Evolutionary conservation across 2,888 invertebrate genomes (phyloP).

Genomic region (Lucinisca nassula): DNA sequence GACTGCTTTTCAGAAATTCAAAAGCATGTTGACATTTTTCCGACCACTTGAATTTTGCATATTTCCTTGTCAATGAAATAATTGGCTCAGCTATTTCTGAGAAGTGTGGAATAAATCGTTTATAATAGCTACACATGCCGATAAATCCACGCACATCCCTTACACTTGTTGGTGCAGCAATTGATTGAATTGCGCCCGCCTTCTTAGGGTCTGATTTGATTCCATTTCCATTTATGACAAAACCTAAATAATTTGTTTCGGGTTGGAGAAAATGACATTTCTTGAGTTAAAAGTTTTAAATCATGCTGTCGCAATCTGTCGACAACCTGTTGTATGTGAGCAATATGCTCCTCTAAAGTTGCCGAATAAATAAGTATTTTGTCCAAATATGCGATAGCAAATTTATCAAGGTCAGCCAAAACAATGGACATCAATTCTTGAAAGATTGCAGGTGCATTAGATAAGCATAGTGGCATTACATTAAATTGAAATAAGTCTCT

Average conservation of each 20-base stretch:
- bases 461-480: conserved; percentile 52
- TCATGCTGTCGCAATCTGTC: conserved; percentile 26
- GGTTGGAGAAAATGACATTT: conserved; percentile 41
- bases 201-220: conserved; percentile 47
- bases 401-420: conserved; percentile 44
- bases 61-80: conserved; percentile 42
- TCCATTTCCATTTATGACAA: conserved; percentile 31
- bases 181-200: conserved; percentile 28
- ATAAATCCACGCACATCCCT: conserved; percentile 40
- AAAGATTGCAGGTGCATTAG: conserved; percentile 48
- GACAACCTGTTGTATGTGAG: conserved; percentile 39
- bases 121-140: conserved; percentile 51
- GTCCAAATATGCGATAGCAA: conserved; percentile 56
- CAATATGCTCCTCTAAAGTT: conserved; percentile 50
- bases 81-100: conserved; percentile 50
- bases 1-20: conserved; percentile 8
- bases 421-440: conserved; percentile 50
- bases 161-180: conserved; percentile 30
- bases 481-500: conserved; percentile 51
- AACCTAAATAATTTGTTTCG: conserved; percentile 46
- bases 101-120: conserved; percentile 50
- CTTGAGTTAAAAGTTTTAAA: conserved; percentile 28
- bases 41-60: conserved; percentile 47
- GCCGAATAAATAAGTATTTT: conserved; percentile 55
- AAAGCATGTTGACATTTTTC: conserved; percentile 21